Evolutionary conservation across 2,888 invertebrate genomes (phyloP).

Genomic region (Cordylochernes scorpioides): DNA sequence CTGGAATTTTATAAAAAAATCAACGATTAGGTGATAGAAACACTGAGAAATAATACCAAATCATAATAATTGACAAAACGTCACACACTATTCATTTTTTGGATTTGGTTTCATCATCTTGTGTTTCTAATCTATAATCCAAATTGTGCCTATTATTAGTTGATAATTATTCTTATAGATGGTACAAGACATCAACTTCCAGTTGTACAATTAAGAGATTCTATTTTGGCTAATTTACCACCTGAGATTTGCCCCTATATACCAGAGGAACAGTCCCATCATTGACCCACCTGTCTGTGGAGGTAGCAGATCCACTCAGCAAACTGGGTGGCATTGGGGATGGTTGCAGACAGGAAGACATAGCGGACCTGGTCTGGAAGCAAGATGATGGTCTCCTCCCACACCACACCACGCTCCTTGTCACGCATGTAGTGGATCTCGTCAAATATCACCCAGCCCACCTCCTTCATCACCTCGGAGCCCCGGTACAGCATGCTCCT

Average conservation of each 20-base stretch:
- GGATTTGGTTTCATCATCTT: too few species aligned
- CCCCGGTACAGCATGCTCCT: constrained; percentile 95
- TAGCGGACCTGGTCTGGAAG: constrained; percentile 91
- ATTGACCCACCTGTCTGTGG: constrained; percentile 35
- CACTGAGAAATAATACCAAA: too few species aligned
- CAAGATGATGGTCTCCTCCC: constrained; percentile 95
- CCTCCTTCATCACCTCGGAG: constrained; percentile 93
- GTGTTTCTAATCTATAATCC: too few species aligned
- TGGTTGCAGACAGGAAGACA: constrained; percentile 94
- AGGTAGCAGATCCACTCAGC: constrained; percentile 38
- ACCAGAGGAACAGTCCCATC: constrained; percentile 1
- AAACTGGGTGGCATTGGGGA: constrained; percentile 84
- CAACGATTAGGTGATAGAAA: too few species aligned
- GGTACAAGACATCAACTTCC: too few species aligned
- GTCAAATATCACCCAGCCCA: constrained; percentile 98
- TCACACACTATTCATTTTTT: too few species aligned
- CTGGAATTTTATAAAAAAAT: too few species aligned
- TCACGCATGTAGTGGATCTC: constrained; percentile 99
- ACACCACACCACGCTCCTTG: constrained; percentile 94
- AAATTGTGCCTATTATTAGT: too few species aligned
- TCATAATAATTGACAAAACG: too few species aligned
- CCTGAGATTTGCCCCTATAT: not conserved
- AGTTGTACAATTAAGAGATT: too few species aligned
- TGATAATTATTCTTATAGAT: too few species aligned
- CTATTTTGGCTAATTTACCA: too few species aligned